These are phyloP conservation scores for Nannoperca australis DNA, from an alignment of 2,797 vertebrate species.

Conservation along the genomic window DNA sequence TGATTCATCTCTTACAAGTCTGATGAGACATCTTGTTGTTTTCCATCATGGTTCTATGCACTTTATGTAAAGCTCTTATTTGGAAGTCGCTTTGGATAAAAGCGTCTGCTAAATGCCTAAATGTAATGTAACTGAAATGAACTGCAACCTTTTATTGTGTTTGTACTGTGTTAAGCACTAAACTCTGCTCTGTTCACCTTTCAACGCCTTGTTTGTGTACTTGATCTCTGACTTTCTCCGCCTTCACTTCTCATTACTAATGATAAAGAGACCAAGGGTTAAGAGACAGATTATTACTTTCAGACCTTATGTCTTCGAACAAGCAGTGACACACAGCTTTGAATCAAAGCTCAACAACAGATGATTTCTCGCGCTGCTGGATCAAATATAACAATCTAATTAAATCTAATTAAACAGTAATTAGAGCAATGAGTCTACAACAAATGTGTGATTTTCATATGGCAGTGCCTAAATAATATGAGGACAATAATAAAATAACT, in stretches of 20 bases:
- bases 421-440: background rate
- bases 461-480: background rate
- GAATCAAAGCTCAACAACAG: background rate
- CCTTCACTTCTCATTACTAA: slow-evolving; percentile 9
- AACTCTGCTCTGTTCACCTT: background rate
- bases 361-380: background rate
- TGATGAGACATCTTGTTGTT: too few relatives aligned
- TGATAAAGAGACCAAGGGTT: slow-evolving; percentile 13
- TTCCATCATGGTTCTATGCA: too few relatives aligned
- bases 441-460: background rate
- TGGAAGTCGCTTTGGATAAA: too few relatives aligned
- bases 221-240: slow-evolving; percentile 23
- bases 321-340: background rate
- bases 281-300: background rate
- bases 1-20: too few relatives aligned
- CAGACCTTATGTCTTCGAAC: background rate
- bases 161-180: too few relatives aligned
- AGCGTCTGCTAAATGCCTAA: too few relatives aligned
- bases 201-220: background rate
- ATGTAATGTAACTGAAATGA: background rate
- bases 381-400: background rate
- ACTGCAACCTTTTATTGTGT: background rate
- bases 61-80: too few relatives aligned
- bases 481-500: background rate
- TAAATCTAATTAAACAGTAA: slow-evolving; percentile 2